A percentile compares a stretch with the other conserved stretches of the same genome.
Evolutionary conservation across 2,797 vertebrate genomes (phyloP).

Genomic region (Ambastaia sidthimunki): DNA sequence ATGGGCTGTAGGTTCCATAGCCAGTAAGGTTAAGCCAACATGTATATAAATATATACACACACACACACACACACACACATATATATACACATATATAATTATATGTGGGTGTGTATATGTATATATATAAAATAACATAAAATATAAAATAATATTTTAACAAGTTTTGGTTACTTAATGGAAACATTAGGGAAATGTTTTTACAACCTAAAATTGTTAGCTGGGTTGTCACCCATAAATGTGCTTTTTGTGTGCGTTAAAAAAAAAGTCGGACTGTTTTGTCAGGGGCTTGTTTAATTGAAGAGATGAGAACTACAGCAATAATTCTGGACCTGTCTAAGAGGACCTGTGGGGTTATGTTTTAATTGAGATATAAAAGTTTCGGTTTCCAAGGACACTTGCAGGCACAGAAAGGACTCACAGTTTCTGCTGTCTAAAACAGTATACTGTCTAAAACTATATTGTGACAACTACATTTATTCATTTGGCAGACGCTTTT

Average conservation of each 20-base stretch:
- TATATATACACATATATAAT: no score
- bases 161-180: no score
- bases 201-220: no score
- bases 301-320: slow-evolving; percentile 77
- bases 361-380: slow-evolving; percentile 82
- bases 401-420: slow-evolving; percentile 62
- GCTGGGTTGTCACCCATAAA: not conserved
- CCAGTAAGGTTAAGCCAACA: slow-evolving; percentile 64
- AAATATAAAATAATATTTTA: no score
- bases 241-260: slow-evolving; percentile 40
- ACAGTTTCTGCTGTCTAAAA: slow-evolving; percentile 61
- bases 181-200: no score
- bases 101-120: no score
- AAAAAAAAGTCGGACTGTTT: slow-evolving; percentile 31
- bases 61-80: no score
- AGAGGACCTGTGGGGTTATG: slow-evolving; percentile 71
- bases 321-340: slow-evolving; percentile 74
- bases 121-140: no score
- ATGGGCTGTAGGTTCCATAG: slow-evolving; percentile 35
- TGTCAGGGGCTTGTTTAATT: slow-evolving; percentile 70
- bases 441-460: slow-evolving; percentile 58
- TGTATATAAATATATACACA: no score
- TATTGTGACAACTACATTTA: not conserved
- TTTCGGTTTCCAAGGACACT: slow-evolving; percentile 76
- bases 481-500: no score